These are phyloP conservation scores for Hydractinia symbiolongicarpus DNA, from an alignment of 30 jellyfish, hydroid and myxozoan genomes.

Conservation along the genomic window DNA sequence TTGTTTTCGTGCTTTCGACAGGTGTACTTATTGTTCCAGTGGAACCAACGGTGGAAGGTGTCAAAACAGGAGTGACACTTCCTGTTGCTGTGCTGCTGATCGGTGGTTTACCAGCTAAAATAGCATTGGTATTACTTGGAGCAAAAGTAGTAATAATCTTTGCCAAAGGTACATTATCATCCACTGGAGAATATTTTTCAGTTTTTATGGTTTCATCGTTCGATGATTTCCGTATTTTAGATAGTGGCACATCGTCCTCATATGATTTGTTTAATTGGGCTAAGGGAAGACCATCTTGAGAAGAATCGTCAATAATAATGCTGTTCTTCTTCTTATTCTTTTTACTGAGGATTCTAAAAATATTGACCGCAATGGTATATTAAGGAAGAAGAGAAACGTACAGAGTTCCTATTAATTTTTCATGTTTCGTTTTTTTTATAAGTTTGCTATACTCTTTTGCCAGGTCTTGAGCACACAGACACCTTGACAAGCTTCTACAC, in stretches of 20 bases:
- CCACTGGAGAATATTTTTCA: not conserved
- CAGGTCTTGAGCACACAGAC: too few species aligned
- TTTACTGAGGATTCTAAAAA: constrained; percentile 24
- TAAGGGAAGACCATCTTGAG: constrained; percentile 3
- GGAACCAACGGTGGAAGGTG: not conserved
- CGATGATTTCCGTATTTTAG: constrained; percentile 16
- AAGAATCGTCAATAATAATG: not conserved
- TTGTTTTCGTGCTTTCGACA: not conserved
- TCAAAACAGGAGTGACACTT: not conserved
- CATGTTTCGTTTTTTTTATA: not conserved
- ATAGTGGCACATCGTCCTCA: constrained; percentile 32
- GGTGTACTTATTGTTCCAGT: not conserved
- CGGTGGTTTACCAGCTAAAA: not conserved
- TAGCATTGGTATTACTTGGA: too few species aligned
- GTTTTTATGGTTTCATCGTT: not conserved
- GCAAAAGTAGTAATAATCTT: not conserved
- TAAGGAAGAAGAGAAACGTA: not conserved
- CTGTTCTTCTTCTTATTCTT: constrained; percentile 3
- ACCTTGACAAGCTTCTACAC: too few species aligned
- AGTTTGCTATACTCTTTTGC: too few species aligned
- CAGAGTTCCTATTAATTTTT: not conserved
- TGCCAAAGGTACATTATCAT: constrained; percentile 15
- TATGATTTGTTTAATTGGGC: constrained; percentile 20
- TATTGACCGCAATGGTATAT: not conserved
- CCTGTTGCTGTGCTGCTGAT: not conserved